Evolutionary conservation across 1,140 invertebrate species (phyloP), one percentile per base, ranked within the genome.

Genomic region (Drosophila ohnishii): DNA sequence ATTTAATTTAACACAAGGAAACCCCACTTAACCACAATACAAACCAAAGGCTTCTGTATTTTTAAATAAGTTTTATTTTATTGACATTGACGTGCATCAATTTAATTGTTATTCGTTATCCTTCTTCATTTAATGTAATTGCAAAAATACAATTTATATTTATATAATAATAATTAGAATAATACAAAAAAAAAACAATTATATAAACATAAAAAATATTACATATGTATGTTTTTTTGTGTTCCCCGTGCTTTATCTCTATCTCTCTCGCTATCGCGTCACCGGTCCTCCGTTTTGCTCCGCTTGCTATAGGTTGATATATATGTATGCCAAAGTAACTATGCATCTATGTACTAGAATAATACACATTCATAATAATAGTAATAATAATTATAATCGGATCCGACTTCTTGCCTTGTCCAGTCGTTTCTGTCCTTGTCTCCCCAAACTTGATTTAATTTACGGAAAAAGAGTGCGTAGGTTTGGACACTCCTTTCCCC

Each of bases 71-170:
- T 73, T 80, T 79, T 83, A 76, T 87, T 87, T 88, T 74, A 87
- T 88, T 78, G 80, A 84, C 84, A 87, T 88, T 74, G 84, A 80
- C 76, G 76, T 74, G 72, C 78, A 88, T 87, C 79, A 88, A 80
- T 88, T 88, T 48, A 87, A 83, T 88, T 87, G 73, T 80, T 83
- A 72, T 78, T 87, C 56, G 64, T 84, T 83, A 65, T 64, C 62
- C 61, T 55, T 67, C 80, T 70, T 86, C 66, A 69, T 59, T 61
- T 76, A 57, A 34, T 48, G 59, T 50, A 76, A 78, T 72, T 78
- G 75, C 66, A 80, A 87, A 86, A 87, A 80, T 88, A 87, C 83
- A 88, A 88, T 87, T 88, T 83, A 83, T 83, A 80, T 80, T 56
- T 51, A 19, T 74, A 86, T 86, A 78, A 85, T 80, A 78, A 80